phyloP scores from a whole-genome alignment of 2,888 invertebrate species.

The Leptothorax acervorum region DNA sequence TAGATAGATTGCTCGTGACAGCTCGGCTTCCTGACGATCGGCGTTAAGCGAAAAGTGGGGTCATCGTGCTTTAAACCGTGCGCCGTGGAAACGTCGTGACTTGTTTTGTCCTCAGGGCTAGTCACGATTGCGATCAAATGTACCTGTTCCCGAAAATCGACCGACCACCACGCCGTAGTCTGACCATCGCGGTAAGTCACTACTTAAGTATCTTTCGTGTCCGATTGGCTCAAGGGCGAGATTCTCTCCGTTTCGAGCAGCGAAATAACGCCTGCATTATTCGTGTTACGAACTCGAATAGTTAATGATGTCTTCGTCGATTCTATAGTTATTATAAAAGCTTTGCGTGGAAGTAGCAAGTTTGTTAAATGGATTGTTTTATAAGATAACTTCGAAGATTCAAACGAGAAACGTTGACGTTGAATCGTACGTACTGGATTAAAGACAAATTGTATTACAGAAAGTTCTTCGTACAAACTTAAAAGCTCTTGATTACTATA shows the following conservation, averaged over 20 bases:
- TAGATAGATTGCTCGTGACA: constrained; percentile 72
- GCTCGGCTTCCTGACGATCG: constrained; percentile 60
- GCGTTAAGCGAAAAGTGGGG: constrained; percentile 66
- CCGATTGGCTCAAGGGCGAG: neutral
- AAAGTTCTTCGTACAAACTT: constrained; percentile 9
- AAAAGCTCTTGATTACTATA: neutral
- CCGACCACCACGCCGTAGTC: constrained; percentile 28
- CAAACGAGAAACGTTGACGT: constrained; percentile 30
- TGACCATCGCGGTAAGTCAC: constrained; percentile 66
- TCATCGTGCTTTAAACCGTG: constrained; percentile 69
- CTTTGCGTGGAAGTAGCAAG: constrained; percentile 34
- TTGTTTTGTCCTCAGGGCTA: constrained; percentile 42
- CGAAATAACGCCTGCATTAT: neutral
- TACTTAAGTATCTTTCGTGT: constrained; percentile 50
- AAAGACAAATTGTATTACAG: constrained; percentile 24
- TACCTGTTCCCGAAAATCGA: neutral
- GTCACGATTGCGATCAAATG: constrained; percentile 35
- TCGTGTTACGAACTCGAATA: neutral
- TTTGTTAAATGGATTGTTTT: constrained; percentile 41
- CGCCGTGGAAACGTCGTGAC: constrained; percentile 62
- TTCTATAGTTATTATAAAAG: constrained; percentile 37
- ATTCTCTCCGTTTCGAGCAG: neutral
- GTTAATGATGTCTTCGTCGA: constrained; percentile 5
- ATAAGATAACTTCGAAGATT: constrained; percentile 28
- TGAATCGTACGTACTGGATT: constrained; percentile 41